phyloP scores from a whole-genome alignment of 2,113 vertebrate genomes.

The Corythoichthys haematopterus region DNA sequence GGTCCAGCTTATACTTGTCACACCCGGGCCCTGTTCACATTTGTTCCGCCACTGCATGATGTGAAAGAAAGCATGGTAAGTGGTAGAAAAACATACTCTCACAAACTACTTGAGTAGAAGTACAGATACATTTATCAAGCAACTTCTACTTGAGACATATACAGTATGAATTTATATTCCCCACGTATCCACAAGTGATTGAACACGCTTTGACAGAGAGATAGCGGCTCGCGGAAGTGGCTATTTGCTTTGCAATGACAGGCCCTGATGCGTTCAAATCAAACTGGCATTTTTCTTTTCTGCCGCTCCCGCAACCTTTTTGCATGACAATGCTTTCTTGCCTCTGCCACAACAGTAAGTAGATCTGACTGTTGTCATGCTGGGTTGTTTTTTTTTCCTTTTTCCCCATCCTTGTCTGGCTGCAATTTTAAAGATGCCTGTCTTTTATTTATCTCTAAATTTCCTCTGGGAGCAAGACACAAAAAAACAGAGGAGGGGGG shows the following conservation, averaged over 20 bases:
- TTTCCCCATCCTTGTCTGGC: background rate
- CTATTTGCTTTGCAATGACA: slow-evolving; percentile 25
- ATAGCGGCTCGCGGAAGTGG: slow-evolving; percentile 17
- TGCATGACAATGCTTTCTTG: slow-evolving; percentile 30
- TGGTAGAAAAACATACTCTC: too few species aligned
- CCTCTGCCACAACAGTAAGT: slow-evolving; percentile 28
- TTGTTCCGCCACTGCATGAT: too few species aligned
- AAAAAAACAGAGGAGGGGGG: slow-evolving; percentile 29
- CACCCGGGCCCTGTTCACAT: too few species aligned
- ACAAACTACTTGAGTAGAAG: too few species aligned
- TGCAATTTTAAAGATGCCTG: slow-evolving; percentile 9
- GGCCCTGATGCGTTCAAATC: slow-evolving; percentile 25
- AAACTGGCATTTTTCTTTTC: slow-evolving; percentile 13
- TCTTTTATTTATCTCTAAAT: slow-evolving; percentile 56
- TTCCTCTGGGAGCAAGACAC: slow-evolving; percentile 51
- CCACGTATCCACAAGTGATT: slow-evolving; percentile 16
- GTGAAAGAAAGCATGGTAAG: too few species aligned
- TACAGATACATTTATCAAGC: slow-evolving; percentile 1
- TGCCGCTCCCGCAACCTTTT: slow-evolving; percentile 12
- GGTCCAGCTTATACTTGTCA: too few species aligned
- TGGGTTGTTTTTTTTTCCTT: slow-evolving; percentile 8
- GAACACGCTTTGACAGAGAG: slow-evolving; percentile 26
- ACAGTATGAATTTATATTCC: slow-evolving; percentile 22
- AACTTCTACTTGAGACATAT: slow-evolving; percentile 7
- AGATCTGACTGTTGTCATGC: slow-evolving; percentile 49